Evolutionary conservation across 2,113 vertebrate genomes (phyloP), one percentile per base, ranked within the genome.

Genomic region (Gadus macrocephalus): DNA sequence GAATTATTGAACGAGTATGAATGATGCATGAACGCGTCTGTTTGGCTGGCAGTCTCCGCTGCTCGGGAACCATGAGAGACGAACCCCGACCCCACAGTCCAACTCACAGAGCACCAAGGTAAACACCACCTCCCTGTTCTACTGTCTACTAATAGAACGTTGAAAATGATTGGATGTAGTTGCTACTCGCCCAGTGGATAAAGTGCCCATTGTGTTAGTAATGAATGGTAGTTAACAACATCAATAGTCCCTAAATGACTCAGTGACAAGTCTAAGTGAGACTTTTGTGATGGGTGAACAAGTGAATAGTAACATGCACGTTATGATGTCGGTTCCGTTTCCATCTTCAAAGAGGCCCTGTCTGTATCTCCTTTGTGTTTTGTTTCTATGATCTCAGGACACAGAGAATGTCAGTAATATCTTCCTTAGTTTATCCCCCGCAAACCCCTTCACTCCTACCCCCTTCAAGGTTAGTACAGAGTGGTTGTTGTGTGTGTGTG

Each of bases 391-490:
- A 71, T 76, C 56, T 14, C 93, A 98, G 95, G 94, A 90, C 76
- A 67, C 93, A 86, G 90, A 92, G 81, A 88, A 85, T 90, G 91
- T 90, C 86, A 73, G 88, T 93, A 93, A 87, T 85, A 82, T 92
- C 89, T 87, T 89, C 89, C 92, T 92, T 91, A 89, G 79, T 90
- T 90, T 92, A 86, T 95, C 93, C 90, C 94, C 93, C 90, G 89
- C 92, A 93, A 95, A 95, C 90, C 94, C 94, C 84, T 96, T 95
- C 94, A 93, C 90, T 86, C 94, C 94, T 78, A 94, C 90, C 82
- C 95, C 95, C 7, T 97, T 97, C 93, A 98, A 99, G 95, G 95
- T 98, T 93, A 87, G 95, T 95, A 82, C 78, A 72, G 49, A 15
- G 59, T 71, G 35, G 27, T 72, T 7, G 56, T 4, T 42, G 27